Conservation (phyloP, 1,140 invertebrate species). For the Thrips palmi region DNA sequence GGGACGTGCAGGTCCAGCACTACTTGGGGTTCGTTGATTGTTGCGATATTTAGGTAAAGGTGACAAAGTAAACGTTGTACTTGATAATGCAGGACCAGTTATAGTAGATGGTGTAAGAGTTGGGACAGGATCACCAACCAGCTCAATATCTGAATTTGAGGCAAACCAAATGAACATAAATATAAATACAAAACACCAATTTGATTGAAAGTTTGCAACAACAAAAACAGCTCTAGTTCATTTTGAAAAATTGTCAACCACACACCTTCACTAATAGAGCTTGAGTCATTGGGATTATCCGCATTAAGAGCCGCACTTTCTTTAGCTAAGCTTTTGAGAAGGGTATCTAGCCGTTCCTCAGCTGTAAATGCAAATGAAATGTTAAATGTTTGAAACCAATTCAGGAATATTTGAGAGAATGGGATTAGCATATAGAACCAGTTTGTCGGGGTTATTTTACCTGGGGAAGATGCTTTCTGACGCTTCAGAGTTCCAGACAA, state of each 20-base stretch:
- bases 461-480: constrained; percentile 2
- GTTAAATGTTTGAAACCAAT: no score
- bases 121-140: background rate
- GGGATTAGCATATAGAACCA: no score
- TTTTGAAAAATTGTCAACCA: no score
- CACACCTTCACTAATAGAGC: no score
- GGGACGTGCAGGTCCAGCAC: constrained; percentile 40
- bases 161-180: constrained; percentile 6
- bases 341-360: constrained; percentile 36
- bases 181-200: constrained; percentile 4
- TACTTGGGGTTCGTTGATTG: constrained; percentile 27
- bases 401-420: no score
- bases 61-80: no score
- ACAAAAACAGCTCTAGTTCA: constrained; percentile 14
- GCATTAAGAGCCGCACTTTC: constrained; percentile 23
- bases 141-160: constrained; percentile 7
- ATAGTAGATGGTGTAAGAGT: background rate
- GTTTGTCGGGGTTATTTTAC: no score
- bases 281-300: constrained; percentile 16
- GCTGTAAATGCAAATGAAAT: constrained; percentile 14
- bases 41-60: no score
- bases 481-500: constrained; percentile 4
- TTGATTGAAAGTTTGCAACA: background rate
- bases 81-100: background rate
- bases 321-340: constrained; percentile 40